phyloP scores from a whole-genome alignment of 2,797 vertebrate species.

The Buceros bicornis region DNA sequence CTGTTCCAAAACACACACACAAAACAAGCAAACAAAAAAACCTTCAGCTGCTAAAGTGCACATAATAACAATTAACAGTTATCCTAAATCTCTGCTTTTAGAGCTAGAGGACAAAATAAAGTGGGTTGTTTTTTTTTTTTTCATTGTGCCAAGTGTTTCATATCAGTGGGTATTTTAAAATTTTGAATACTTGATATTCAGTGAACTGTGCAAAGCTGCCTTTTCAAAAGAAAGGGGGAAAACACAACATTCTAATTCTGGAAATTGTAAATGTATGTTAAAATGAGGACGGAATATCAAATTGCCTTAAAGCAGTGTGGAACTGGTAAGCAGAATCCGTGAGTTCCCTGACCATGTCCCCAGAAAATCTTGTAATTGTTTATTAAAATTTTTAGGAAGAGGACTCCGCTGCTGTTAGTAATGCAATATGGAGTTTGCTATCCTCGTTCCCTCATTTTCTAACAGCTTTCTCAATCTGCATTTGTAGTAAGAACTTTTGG shows the following conservation, averaged over 20 bases:
- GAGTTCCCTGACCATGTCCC: not conserved
- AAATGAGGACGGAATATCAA: not conserved
- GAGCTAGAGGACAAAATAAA: not conserved
- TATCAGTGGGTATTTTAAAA: not conserved
- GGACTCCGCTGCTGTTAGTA: not conserved
- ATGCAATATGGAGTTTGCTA: not conserved
- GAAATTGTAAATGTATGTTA: not conserved
- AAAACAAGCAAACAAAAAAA: not conserved
- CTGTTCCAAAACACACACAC: slow-evolving; percentile 1
- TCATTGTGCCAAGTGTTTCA: not conserved
- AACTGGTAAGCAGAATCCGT: not conserved
- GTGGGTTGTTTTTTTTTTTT: not conserved
- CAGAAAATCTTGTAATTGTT: not conserved
- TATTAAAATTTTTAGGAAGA: not conserved
- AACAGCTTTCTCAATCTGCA: not conserved
- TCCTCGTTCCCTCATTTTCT: not conserved
- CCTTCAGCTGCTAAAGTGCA: not conserved
- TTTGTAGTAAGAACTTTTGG: not conserved
- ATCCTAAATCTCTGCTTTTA: not conserved
- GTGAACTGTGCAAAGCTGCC: not conserved
- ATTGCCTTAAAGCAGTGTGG: not conserved
- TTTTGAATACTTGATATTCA: not conserved
- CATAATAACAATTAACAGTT: not conserved
- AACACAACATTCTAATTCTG: not conserved
- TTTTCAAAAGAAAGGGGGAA: not conserved